Evolutionary conservation across 92 coral and sea anemone genomes (phyloP).

Genomic region (Actinernus sp.): DNA sequence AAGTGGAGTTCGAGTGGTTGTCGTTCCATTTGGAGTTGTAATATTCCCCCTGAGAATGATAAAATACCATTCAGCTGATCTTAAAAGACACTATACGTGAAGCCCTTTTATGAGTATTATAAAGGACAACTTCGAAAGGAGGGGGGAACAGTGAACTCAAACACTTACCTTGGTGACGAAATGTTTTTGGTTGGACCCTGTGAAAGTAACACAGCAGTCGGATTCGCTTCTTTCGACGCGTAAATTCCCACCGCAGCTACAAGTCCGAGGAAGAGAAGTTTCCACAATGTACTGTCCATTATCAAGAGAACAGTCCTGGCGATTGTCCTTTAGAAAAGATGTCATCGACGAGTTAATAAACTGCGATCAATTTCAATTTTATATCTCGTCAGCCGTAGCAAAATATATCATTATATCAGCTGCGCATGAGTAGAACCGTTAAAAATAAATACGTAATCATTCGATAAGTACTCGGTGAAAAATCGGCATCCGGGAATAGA

Average conservation of each 20-base stretch:
- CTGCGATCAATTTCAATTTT: too few species aligned
- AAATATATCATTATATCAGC: too few species aligned
- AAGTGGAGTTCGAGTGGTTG: conserved; percentile 37
- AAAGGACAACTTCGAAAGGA: too few species aligned
- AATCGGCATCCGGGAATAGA: too few species aligned
- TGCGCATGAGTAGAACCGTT: too few species aligned
- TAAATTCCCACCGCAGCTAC: conserved; percentile 12
- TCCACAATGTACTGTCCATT: conserved; percentile 43
- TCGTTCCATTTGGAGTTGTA: conserved; percentile 46
- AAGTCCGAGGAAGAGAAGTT: conserved; percentile 18
- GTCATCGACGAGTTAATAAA: conserved; percentile 1
- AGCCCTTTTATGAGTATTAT: too few species aligned
- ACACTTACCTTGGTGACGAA: conserved; percentile 29
- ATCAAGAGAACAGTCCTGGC: neutral
- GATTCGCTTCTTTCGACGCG: neutral
- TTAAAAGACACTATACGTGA: too few species aligned
- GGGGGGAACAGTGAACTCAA: neutral
- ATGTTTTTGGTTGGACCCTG: conserved; percentile 10
- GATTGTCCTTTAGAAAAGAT: neutral
- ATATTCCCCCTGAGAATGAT: neutral
- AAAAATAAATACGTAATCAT: too few species aligned
- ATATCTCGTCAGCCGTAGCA: too few species aligned
- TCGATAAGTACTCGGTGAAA: too few species aligned
- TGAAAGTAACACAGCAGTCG: neutral
- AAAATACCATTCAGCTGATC: too few species aligned